phyloP scores from a whole-genome alignment of 2,888 invertebrate genomes.

The Deilephila porcellus region DNA sequence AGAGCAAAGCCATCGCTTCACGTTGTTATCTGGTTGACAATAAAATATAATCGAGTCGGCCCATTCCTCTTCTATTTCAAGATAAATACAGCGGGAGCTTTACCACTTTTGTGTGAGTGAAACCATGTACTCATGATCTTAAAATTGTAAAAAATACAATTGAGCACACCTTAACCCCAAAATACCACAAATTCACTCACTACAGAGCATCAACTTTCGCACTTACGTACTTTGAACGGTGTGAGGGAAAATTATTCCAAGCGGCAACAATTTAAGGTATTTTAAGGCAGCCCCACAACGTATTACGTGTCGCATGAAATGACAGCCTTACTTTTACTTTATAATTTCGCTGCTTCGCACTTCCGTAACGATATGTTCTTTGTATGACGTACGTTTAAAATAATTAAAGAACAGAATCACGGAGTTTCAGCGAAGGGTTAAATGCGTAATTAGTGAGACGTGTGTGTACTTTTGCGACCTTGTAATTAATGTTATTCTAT shows the following conservation, averaged over 20 bases:
- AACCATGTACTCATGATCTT: no score
- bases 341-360: conserved; percentile 47
- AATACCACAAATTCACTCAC: background rate
- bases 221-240: conserved; percentile 46
- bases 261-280: conserved; percentile 60
- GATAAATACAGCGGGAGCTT: no score
- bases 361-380: conserved; percentile 37
- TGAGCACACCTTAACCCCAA: no score
- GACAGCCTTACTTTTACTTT: conserved; percentile 58
- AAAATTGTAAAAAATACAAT: no score
- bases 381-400: conserved; percentile 36
- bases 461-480: background rate
- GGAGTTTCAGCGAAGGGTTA: conserved; percentile 3
- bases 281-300: conserved; percentile 59
- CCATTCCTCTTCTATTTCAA: no score
- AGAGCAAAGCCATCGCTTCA: no score
- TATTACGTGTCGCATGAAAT: conserved; percentile 60
- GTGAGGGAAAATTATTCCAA: conserved; percentile 58
- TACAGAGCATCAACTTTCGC: conserved; percentile 44
- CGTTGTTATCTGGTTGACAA: no score
- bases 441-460: background rate
- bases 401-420: background rate
- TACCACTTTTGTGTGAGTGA: no score
- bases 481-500: background rate
- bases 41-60: no score